Percentiles rank a stretch among this genome's conserved stretches.
Conservation (phyloP, 1,140 invertebrate genomes). For the Oedothorax gibbosus region DNA sequence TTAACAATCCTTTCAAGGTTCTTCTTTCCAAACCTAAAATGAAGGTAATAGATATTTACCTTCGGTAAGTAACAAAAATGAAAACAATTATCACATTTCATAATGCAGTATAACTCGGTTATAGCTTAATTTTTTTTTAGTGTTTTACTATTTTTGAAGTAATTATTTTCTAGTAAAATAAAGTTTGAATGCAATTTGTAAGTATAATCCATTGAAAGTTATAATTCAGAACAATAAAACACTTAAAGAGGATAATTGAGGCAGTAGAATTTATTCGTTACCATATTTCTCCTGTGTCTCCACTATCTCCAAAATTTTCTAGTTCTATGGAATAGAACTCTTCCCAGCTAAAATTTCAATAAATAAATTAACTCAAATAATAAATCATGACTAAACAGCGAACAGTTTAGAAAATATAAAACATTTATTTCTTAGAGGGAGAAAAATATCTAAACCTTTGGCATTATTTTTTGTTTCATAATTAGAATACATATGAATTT, state of each 20-base stretch:
- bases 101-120: no score
- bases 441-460: neutral
- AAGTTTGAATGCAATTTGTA: no score
- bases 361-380: neutral
- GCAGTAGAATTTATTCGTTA: neutral
- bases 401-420: neutral
- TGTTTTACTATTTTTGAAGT: no score
- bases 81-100: no score
- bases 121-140: no score
- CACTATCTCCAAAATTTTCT: slow-evolving; percentile 44
- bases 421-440: neutral
- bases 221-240: no score
- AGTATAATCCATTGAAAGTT: no score
- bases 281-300: slow-evolving; percentile 51
- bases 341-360: slow-evolving; percentile 33
- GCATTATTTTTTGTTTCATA: neutral
- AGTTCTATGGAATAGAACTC: slow-evolving; percentile 30
- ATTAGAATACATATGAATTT: neutral
- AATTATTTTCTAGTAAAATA: no score
- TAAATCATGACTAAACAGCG: neutral
- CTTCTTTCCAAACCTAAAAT: slow-evolving; percentile 46
- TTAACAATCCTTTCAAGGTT: slow-evolving; percentile 43
- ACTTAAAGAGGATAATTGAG: no score
- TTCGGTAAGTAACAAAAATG: neutral
- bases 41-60: neutral